A percentile compares a stretch with the other conserved stretches of the same genome.
Evolutionary conservation across 2,113 vertebrate species (phyloP).

Genomic region (Dolichotis patagonum): DNA sequence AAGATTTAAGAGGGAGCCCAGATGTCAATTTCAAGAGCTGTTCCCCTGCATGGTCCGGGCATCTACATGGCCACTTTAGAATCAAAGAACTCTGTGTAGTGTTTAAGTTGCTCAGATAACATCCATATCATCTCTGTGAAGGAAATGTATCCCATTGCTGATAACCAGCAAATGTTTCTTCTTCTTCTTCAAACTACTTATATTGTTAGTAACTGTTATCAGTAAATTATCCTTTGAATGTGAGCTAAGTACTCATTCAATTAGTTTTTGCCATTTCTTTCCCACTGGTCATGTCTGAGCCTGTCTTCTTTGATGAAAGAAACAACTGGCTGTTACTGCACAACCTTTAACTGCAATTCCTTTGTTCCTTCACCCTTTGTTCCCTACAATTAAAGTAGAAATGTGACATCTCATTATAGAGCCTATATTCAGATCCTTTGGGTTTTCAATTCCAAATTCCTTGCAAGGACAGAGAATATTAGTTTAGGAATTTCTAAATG

Average conservation of each 20-base stretch:
- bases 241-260: background rate
- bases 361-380: background rate
- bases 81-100: background rate
- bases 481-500: background rate
- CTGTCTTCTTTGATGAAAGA: background rate
- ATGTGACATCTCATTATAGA: background rate
- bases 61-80: background rate
- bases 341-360: background rate
- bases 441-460: slow-evolving; percentile 13
- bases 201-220: background rate
- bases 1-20: background rate
- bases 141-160: background rate
- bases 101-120: background rate
- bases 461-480: slow-evolving; percentile 16
- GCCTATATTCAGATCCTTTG: background rate
- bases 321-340: background rate
- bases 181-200: slow-evolving; percentile 17
- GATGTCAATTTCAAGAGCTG: background rate
- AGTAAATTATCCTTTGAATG: background rate
- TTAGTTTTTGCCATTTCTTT: slow-evolving; percentile 3
- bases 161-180: background rate
- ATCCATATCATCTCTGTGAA: background rate
- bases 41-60: background rate
- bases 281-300: background rate
- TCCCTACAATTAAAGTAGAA: background rate